These are phyloP conservation scores for Asteroscopus sphinx DNA, from an alignment of 2,888 invertebrate species.

Conservation along the genomic window DNA sequence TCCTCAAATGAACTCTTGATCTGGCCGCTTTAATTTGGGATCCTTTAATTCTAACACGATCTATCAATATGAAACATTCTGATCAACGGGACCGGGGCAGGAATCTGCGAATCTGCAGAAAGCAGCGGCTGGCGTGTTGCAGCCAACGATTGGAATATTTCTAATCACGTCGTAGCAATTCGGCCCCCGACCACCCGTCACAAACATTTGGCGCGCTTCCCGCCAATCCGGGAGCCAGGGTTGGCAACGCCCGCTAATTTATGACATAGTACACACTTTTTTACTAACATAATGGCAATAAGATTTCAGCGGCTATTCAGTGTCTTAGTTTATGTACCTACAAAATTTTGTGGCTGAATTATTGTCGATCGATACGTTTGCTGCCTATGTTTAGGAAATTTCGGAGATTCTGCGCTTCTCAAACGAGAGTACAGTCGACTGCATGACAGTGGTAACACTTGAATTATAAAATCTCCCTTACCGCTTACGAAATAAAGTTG, in stretches of 20 bases:
- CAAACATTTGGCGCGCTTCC: constrained; percentile 83
- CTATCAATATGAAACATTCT: not conserved
- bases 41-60: not conserved
- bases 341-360: not conserved
- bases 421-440: no score
- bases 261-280: constrained; percentile 17
- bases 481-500: no score
- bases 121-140: constrained; percentile 22
- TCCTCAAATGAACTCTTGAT: no score
- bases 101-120: constrained; percentile 20
- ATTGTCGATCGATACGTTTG: not conserved
- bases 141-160: constrained; percentile 64
- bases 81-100: not conserved
- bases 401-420: not conserved
- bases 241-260: constrained; percentile 32
- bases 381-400: not conserved
- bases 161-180: constrained; percentile 78
- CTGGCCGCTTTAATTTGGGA: no score
- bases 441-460: no score
- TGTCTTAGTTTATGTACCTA: constrained; percentile 3
- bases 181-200: constrained; percentile 69
- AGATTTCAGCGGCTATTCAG: constrained; percentile 5
- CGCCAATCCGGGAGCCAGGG: constrained; percentile 68
- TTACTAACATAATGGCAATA: constrained; percentile 14
- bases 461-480: no score